Evolutionary conservation across 2,113 vertebrate species (phyloP), one percentile per base, ranked within the genome.

Genomic region (Neodontobutis hainanensis): DNA sequence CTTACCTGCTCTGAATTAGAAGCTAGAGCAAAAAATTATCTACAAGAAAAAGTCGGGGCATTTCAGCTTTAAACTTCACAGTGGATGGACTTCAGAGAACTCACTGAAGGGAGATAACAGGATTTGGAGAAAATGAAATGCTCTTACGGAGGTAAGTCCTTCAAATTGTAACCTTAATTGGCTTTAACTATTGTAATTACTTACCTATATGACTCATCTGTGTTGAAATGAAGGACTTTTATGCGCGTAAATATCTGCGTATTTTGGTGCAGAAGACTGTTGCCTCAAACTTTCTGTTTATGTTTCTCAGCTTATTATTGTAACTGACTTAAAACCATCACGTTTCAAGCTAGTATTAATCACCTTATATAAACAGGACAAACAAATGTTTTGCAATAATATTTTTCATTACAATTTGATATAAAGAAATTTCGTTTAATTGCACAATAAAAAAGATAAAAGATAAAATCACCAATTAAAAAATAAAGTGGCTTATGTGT

Each of bases 71-170:
- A 16, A 53, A 65, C 34, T 34, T 45, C 52, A 45, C 52, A 8
- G 35, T 55, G 74, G 81, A 82, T 68, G 53, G 73, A 71, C 36
- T 45, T 68, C 53, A 68, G 76, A 70, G 49, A 60, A 60, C 50
- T 67, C 64, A 45, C 61, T 59, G 42, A 59, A 55, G 35, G 40
- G 77, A 69, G 71, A 83, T 80, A 72, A 80, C 57, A 62, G 74
- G 68, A 75, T 60, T 68, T 70, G 65, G 69, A 16, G 61, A 88
- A 83, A 75, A 85, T 85, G 81, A 84, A 70, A 73, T 71, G 43
- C 57, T 66, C 75, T 49, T 53, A 16, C 34, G 53, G 61, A 84
- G 90, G 90, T 91, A 72, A 87, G 90, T 68, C 2, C 52, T 12
- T 5, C 7, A 40, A 12, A 58, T 32, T 38, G n/a, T 36, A n/a